A percentile compares a stretch with the other conserved stretches of the same genome.
These are phyloP conservation scores for Chitala chitala DNA, from an alignment of 2,113 vertebrate genomes.

Conservation along the genomic window DNA sequence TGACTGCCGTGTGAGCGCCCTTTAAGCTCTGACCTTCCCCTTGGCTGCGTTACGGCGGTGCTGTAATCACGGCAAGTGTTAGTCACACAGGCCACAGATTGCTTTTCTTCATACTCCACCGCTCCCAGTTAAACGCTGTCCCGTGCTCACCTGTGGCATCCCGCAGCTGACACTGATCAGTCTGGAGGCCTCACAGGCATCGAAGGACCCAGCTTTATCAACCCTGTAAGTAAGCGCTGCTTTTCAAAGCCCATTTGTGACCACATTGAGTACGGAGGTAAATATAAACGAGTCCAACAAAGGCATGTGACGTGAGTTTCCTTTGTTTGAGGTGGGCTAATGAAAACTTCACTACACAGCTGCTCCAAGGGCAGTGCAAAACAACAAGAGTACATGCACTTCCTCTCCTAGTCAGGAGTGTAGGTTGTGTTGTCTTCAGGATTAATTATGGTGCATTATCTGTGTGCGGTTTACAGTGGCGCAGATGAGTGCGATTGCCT, in stretches of 20 bases:
- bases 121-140: background rate
- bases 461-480: constrained; percentile 28
- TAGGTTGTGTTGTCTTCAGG: constrained; percentile 17
- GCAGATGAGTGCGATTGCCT: background rate
- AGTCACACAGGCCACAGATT: background rate
- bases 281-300: background rate
- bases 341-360: background rate
- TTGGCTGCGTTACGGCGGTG: background rate
- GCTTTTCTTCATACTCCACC: background rate
- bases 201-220: no score
- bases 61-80: background rate
- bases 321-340: background rate
- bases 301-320: background rate
- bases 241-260: background rate
- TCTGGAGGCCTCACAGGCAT: no score
- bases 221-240: constrained; percentile 1
- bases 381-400: constrained; percentile 7
- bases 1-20: background rate
- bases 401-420: constrained; percentile 29
- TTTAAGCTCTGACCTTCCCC: background rate
- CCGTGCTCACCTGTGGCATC: background rate
- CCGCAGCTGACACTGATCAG: constrained; percentile 1
- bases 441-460: constrained; percentile 15
- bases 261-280: background rate
- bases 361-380: background rate